Conservation (phyloP, 2,113 vertebrate species). For the Megaceryle maxima region DNA sequence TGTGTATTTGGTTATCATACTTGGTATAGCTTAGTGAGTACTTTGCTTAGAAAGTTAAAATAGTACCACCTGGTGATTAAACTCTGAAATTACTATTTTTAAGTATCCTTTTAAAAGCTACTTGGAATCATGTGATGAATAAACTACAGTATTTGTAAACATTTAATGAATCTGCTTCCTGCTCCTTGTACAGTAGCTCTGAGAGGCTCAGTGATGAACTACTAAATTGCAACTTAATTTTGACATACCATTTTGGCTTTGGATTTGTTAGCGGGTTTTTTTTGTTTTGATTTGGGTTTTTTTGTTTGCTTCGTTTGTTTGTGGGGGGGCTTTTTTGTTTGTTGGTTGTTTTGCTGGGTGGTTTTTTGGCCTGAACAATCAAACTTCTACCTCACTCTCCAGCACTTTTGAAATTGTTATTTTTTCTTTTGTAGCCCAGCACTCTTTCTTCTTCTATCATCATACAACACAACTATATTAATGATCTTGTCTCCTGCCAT, state of each 20-base stretch:
- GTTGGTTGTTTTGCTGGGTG: background rate
- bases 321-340: background rate
- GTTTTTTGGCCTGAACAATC: background rate
- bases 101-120: background rate
- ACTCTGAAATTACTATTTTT: background rate
- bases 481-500: background rate
- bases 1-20: background rate
- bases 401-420: background rate
- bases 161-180: background rate
- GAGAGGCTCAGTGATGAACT: background rate
- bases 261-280: background rate
- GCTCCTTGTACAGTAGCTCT: background rate
- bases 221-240: background rate
- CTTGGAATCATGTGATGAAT: background rate
- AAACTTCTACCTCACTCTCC: background rate
- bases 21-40: accelerated
- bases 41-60: background rate
- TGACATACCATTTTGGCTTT: background rate
- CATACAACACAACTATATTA: background rate
- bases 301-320: background rate
- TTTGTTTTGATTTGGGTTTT: background rate
- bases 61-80: background rate
- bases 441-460: background rate
- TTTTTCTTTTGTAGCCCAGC: background rate
- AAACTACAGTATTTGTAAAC: background rate